Conservation (phyloP, 2,113 vertebrate species). For the Antechinus stuartii region DNA sequence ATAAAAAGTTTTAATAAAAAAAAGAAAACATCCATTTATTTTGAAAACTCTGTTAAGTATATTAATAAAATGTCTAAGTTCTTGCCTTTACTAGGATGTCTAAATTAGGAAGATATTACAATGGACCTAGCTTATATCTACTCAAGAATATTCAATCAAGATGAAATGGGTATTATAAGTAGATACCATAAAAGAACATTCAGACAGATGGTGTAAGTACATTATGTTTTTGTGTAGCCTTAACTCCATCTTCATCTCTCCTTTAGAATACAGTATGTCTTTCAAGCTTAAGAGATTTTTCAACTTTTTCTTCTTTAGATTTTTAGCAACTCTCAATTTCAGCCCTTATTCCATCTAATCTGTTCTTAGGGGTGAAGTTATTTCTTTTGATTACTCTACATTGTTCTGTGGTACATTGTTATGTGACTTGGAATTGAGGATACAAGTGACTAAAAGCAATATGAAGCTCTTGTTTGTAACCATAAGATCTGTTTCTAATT, state of each 20-base stretch:
- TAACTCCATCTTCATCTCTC: not conserved
- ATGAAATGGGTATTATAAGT: not conserved
- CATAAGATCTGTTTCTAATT: not conserved
- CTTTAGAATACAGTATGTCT: not conserved
- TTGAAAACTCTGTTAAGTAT: not conserved
- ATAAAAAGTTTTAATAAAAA: no score
- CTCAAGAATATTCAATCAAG: not conserved
- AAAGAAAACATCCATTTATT: not conserved
- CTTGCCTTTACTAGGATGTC: not conserved
- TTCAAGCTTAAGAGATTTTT: not conserved
- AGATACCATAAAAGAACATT: not conserved
- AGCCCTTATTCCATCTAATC: not conserved
- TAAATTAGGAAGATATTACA: not conserved
- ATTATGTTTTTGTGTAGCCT: no score
- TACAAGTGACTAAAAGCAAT: not conserved
- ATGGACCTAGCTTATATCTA: not conserved
- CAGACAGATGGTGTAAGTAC: not conserved
- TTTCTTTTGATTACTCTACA: not conserved
- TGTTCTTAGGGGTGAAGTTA: not conserved
- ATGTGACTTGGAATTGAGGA: not conserved
- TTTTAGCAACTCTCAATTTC: not conserved
- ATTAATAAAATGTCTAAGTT: not conserved
- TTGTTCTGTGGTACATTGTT: not conserved
- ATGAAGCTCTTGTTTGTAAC: not conserved
- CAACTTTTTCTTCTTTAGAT: not conserved